phyloP scores from a whole-genome alignment of 1,140 invertebrate species.

The Anoplophora glabripennis region DNA sequence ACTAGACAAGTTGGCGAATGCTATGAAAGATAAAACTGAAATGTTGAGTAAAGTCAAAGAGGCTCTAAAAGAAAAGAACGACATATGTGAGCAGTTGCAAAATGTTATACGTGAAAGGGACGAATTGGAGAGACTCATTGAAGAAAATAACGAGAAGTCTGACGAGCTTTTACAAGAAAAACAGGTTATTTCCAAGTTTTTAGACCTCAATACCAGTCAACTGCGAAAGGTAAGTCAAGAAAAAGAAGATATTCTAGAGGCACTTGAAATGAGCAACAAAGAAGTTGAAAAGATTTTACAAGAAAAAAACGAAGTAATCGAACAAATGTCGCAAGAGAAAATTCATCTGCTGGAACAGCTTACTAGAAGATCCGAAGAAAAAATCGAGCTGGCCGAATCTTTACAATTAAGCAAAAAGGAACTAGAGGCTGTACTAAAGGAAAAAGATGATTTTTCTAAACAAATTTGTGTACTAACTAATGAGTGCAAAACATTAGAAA shows the following conservation, averaged over 20 bases:
- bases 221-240: constrained; percentile 21
- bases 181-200: constrained; percentile 20
- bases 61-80: constrained; percentile 5
- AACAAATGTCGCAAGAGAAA: constrained; percentile 5
- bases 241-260: constrained; percentile 26
- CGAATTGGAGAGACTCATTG: background rate
- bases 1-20: background rate
- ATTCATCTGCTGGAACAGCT: constrained; percentile 15
- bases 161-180: constrained; percentile 21
- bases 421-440: constrained; percentile 2
- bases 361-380: constrained; percentile 1
- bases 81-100: background rate
- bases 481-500: background rate
- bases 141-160: constrained; percentile 1
- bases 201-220: constrained; percentile 21
- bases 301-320: constrained; percentile 12
- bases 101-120: background rate
- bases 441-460: constrained; percentile 20
- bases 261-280: constrained; percentile 26
- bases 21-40: background rate
- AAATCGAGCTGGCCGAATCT: too few relatives aligned
- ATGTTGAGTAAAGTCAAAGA: background rate
- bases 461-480: background rate
- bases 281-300: constrained; percentile 19
- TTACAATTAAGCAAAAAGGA: too few relatives aligned